A percentile compares a stretch with the other conserved stretches of the same genome.
These are phyloP conservation scores for Sphenodon punctatus DNA, from an alignment of 2,797 vertebrate species.

Conservation along the genomic window DNA sequence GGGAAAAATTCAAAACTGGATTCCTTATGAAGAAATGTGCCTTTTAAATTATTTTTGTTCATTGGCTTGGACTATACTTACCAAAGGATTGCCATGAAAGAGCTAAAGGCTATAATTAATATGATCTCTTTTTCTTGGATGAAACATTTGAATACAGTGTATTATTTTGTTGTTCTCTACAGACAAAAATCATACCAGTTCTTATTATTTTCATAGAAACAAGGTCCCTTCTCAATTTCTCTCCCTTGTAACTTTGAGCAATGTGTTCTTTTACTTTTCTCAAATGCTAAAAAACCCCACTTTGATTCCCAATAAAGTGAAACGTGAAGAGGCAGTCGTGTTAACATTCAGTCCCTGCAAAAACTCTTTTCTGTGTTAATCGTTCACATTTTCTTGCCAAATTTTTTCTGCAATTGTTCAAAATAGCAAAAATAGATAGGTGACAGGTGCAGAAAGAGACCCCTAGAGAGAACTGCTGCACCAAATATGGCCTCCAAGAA, in stretches of 20 bases:
- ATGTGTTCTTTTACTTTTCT: slow-evolving; percentile 3
- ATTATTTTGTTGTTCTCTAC: slow-evolving; percentile 41
- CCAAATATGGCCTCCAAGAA: too few relatives aligned
- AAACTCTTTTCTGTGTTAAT: slow-evolving; percentile 19
- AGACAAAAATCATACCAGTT: slow-evolving; percentile 34
- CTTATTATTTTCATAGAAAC: slow-evolving; percentile 39
- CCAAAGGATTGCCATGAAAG: slow-evolving; percentile 54
- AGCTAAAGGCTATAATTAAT: slow-evolving; percentile 67
- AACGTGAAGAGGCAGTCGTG: slow-evolving; percentile 1
- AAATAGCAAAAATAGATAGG: background rate
- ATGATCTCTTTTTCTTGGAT: slow-evolving; percentile 57
- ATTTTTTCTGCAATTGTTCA: background rate
- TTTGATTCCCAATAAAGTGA: slow-evolving; percentile 17
- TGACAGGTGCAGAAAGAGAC: too few relatives aligned
- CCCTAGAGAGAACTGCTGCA: too few relatives aligned
- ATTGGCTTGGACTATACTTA: slow-evolving; percentile 66
- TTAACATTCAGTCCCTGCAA: slow-evolving; percentile 18
- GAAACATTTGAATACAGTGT: slow-evolving; percentile 57
- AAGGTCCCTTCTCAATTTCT: slow-evolving; percentile 23
- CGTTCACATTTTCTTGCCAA: slow-evolving; percentile 31
- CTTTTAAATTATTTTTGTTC: slow-evolving; percentile 60
- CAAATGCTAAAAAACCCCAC: slow-evolving; percentile 34
- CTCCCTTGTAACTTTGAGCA: slow-evolving; percentile 39
- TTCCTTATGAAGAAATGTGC: slow-evolving; percentile 38
- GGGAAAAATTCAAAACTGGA: background rate